Evolutionary conservation across 1,140 invertebrate genomes (phyloP).

Genomic region (Tetragnatha versicolor): DNA sequence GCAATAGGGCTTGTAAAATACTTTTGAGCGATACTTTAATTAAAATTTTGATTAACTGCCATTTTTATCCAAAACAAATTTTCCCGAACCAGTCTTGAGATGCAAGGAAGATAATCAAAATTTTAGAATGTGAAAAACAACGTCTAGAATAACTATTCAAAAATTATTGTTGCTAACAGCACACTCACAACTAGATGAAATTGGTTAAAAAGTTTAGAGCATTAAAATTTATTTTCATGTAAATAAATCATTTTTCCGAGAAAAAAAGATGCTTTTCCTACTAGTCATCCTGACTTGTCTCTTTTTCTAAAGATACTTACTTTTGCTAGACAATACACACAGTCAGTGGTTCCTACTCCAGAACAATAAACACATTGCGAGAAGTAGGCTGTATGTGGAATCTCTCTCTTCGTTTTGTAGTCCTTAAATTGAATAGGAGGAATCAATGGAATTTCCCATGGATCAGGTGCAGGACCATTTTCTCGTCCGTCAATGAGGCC

Average conservation of each 20-base stretch:
- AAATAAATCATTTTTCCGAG: neutral
- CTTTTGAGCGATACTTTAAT: no score
- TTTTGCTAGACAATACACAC: slow-evolving; percentile 66
- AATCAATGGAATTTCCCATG: slow-evolving; percentile 36
- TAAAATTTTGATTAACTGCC: no score
- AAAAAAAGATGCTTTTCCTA: neutral
- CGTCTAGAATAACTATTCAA: no score
- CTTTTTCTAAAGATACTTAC: slow-evolving; percentile 64
- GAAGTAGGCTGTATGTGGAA: slow-evolving; percentile 70
- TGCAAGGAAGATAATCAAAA: neutral
- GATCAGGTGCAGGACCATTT: slow-evolving; percentile 10
- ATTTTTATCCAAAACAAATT: no score
- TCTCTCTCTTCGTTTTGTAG: slow-evolving; percentile 65
- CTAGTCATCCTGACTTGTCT: neutral
- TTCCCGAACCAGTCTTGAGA: neutral
- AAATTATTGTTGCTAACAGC: neutral
- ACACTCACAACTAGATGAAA: neutral
- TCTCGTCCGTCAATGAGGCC: slow-evolving; percentile 26
- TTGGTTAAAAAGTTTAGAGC: neutral
- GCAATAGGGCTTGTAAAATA: no score
- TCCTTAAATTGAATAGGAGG: slow-evolving; percentile 62
- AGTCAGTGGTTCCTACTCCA: slow-evolving; percentile 65
- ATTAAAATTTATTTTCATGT: neutral
- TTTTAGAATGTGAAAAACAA: no score
- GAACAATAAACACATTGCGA: slow-evolving; percentile 68